A percentile compares a stretch with the other conserved stretches of the same genome.
Evolutionary conservation across 2,888 invertebrate genomes (phyloP).

Genomic region (Drosophila sordidula): DNA sequence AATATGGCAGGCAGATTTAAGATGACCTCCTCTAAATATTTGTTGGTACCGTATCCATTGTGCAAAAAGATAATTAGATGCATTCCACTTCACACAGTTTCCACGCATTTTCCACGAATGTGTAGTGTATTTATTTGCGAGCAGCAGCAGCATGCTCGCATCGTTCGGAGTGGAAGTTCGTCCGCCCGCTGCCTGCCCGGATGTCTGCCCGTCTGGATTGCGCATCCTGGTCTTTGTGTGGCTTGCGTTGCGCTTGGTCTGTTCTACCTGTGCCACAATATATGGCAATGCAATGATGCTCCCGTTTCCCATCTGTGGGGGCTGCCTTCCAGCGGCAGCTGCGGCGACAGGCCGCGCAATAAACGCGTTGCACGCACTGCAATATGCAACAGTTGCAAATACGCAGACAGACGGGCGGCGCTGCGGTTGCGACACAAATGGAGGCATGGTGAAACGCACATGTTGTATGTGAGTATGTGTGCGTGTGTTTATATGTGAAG

Average conservation of each 20-base stretch:
- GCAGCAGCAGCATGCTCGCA: conserved; percentile 3
- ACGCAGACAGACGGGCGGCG: conserved; percentile 21
- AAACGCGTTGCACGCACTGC: conserved; percentile 56
- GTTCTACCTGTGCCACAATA: conserved; percentile 7
- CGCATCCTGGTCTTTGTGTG: conserved; percentile 50
- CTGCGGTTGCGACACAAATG: not conserved
- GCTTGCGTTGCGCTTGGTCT: conserved; percentile 30
- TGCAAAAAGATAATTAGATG: too few relatives aligned
- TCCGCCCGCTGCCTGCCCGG: conserved; percentile 5
- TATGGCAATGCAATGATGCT: conserved; percentile 44
- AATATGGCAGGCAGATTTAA: too few relatives aligned
- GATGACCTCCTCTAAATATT: too few relatives aligned
- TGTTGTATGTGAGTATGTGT: not conserved
- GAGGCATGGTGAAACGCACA: conserved; percentile 17
- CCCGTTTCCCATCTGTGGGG: conserved; percentile 11
- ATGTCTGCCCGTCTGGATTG: conserved; percentile 24
- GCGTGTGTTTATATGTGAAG: not conserved
- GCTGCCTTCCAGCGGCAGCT: conserved; percentile 1
- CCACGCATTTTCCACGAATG: too few relatives aligned
- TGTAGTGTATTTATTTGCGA: not conserved
- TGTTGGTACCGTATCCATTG: too few relatives aligned
- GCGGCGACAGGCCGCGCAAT: conserved; percentile 50
- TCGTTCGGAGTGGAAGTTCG: conserved; percentile 4
- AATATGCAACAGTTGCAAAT: conserved; percentile 73
- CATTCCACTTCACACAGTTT: too few relatives aligned